Percentiles rank a stretch among this genome's conserved stretches.
Conservation (phyloP, 2,797 vertebrate species). For the Tokudaia tokunoshimensis region DNA sequence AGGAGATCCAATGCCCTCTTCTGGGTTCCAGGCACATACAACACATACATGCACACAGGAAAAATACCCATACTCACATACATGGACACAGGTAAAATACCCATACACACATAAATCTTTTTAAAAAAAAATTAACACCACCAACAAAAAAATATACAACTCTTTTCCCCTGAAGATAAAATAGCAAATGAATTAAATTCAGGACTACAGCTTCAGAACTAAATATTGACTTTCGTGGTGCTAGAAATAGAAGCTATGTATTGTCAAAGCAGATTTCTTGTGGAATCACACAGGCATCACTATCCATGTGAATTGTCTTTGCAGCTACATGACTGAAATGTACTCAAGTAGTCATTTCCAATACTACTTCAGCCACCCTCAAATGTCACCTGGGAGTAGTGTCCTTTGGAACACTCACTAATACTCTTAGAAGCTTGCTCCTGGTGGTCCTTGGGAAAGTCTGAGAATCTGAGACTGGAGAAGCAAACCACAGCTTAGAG, state of each 20-base stretch:
- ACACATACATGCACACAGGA: neutral
- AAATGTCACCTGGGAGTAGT: neutral
- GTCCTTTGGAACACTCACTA: neutral
- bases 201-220: conserved; percentile 12
- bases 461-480: neutral
- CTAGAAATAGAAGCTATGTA: conserved; percentile 23
- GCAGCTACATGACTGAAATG: neutral
- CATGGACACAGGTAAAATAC: neutral
- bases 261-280: conserved; percentile 34
- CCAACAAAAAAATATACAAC: neutral
- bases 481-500: neutral
- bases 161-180: conserved; percentile 55
- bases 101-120: neutral
- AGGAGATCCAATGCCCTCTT: too few relatives aligned
- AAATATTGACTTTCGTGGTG: neutral
- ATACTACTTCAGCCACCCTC: neutral
- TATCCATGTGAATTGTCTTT: neutral
- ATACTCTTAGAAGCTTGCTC: neutral
- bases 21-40: neutral
- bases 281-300: conserved; percentile 14
- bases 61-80: neutral
- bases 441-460: neutral
- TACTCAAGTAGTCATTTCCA: neutral
- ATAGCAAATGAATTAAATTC: conserved; percentile 47
- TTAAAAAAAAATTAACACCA: neutral